Base-by-base conservation (phyloP, 2,797 vertebrate genomes). In the Gadopsis marmoratus region DNA sequence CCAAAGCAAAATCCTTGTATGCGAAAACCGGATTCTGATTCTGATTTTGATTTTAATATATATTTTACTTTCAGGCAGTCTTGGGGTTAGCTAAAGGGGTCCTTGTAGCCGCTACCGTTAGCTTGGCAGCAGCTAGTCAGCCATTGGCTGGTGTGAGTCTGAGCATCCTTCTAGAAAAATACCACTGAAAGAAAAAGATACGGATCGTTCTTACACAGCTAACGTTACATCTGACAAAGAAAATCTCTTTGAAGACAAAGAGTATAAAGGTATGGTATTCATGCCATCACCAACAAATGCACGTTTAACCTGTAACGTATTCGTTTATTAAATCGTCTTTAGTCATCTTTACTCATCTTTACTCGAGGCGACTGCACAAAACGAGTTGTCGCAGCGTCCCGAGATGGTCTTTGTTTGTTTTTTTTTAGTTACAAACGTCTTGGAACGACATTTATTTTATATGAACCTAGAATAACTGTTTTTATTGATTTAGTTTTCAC, bases 231-330 rank as follows among this genome's bases (percentile, higher is more conserved):
- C 50, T 23, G 59, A 80, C 62, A 50, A 61, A 74, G 56, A 33
- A 76, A 81, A 90, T 86, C 90, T 94, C 91, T 94, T 90, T 91
- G 92, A 93, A 94, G 91, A 93, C 91, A 93, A 92, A 94, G 92
- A 93, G 92, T 91, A 86, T 92, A 93, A 95, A 94, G 95, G 94
- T 95, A 91, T n/a, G 82, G 5, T 23, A 37, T 65, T 23, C 7
- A 35, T 50, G 53, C 12, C 61, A 35, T 8, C 35, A 2, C 4
- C 14, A n/a, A 31, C 16, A 51, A 51, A 71, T 1, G 7, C 1
- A 2, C 11, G 33, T 76, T 88, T 65, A 12, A 68, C 23, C 39
- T 39, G 33, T 39, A 39, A 39, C 37, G 37, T 58, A 14, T 81
- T 55, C 60, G n/a, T 58, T 71, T 21, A 41, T 41, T 35, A 84